Base-by-base conservation (phyloP, 1,140 invertebrate species). In the Bombus difficillimus region DNA sequence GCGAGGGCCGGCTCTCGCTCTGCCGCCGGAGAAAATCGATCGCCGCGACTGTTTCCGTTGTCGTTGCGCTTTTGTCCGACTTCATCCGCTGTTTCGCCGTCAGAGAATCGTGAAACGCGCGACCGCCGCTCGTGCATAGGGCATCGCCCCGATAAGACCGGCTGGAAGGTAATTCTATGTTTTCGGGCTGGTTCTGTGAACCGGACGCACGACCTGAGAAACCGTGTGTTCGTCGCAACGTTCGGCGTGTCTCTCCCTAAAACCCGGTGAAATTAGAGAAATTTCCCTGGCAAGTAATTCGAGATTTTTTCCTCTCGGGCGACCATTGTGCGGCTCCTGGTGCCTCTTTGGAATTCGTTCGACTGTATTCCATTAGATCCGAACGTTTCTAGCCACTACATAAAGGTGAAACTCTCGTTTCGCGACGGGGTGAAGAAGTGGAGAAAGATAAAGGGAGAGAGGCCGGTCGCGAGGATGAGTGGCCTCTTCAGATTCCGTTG, bases 21-120 rank as follows among this genome's bases (percentile, higher is more conserved):
- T 34, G 28, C 28, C 13, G 28, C 41, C 32, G 66, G 18, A 10
- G 57, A 85, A 34, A 80, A 88, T 88, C 75, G 83, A 85, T 88
- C 86, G 73, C 59, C 62, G 37, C 66, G 43, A 73, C 79, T 53
- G 43, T 83, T 64, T 57, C 77, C 41, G 73, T 86, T 66, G 74
- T 76, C 41, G 64, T 37, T n/a, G 32, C 47, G 47, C 41, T 73
- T 57, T 75, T 39, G 62, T 68, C 64, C 18, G 13, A 37, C 41
- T 76, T 83, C 5, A 15, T n/a, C 43, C 53, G 62, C 34, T n/a
- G 75, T 79, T n/a, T 9, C 47, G 6, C 47, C 18, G 47, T 53
- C 32, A 3, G 47, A 32, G 62, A 22, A 81, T 62, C 68, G 59
- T 43, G 28, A 4, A 79, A 79, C 53, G 0, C 12, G 39, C 41